Percentiles rank a stretch among this genome's conserved stretches.
Evolutionary conservation across 1,140 invertebrate species (phyloP).

Genomic region (Conus ventricosus): DNA sequence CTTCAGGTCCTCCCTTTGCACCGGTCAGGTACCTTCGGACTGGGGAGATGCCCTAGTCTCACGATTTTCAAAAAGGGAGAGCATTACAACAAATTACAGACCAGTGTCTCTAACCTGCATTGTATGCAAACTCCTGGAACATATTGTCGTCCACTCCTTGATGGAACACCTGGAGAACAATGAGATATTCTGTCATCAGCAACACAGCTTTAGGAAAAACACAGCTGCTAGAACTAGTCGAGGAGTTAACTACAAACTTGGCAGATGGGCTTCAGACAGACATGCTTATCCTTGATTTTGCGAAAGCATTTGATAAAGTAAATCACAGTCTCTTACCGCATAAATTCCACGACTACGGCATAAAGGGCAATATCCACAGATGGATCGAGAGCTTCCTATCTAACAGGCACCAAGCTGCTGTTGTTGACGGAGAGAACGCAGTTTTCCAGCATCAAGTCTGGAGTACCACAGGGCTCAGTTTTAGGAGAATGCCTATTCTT

Average conservation of each 20-base stretch:
- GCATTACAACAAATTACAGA: conserved; percentile 39
- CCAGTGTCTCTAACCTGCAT: conserved; percentile 42
- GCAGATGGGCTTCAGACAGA: conserved; percentile 32
- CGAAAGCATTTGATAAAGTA: conserved; percentile 43
- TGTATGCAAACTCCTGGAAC: conserved; percentile 37
- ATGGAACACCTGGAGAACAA: conserved; percentile 32
- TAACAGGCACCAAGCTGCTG: conserved; percentile 35
- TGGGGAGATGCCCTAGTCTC: conserved; percentile 32
- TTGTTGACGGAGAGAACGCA: conserved; percentile 33
- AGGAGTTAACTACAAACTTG: conserved; percentile 3
- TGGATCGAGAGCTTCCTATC: conserved; percentile 41
- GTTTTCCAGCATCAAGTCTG: not conserved
- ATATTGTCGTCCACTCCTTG: conserved; percentile 32
- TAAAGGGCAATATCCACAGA: conserved; percentile 7
- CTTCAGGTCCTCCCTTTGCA: conserved; percentile 35
- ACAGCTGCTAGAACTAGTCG: conserved; percentile 30
- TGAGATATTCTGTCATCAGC: not conserved
- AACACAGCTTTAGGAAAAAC: conserved; percentile 45
- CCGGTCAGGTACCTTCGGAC: conserved; percentile 36
- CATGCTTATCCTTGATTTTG: conserved; percentile 22
- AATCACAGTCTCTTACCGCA: conserved; percentile 34
- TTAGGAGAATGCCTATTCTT: conserved; percentile 39
- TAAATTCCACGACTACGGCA: conserved; percentile 39
- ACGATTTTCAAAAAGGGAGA: conserved; percentile 34
- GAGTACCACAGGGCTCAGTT: conserved; percentile 38